A percentile compares a stretch with the other conserved stretches of the same genome.
These are phyloP conservation scores for Callimorpha dominula DNA, from an alignment of 2,888 invertebrate species.

Conservation along the genomic window DNA sequence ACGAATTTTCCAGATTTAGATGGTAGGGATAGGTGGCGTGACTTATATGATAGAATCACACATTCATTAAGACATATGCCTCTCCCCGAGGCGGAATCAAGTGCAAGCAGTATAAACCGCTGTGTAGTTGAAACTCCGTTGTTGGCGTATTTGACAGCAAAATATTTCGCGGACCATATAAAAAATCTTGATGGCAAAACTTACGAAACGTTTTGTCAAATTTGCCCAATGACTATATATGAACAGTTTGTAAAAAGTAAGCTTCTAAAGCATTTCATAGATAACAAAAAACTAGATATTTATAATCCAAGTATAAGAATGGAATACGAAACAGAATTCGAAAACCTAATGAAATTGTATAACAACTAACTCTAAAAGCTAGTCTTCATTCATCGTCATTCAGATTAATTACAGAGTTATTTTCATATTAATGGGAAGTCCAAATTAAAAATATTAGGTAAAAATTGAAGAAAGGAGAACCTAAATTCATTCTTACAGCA, in stretches of 20 bases:
- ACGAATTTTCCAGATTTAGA: neutral
- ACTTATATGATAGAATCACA: neutral
- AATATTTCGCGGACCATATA: neutral
- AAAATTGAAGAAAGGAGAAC: too few species aligned
- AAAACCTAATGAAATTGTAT: neutral
- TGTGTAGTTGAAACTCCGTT: neutral
- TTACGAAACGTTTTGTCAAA: neutral
- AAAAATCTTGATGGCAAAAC: neutral
- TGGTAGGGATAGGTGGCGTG: neutral
- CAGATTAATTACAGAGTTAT: neutral
- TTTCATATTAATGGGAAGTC: neutral
- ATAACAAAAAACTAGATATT: conserved; percentile 5
- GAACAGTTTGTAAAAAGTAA: conserved; percentile 4
- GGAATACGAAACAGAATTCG: neutral
- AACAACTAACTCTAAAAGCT: neutral
- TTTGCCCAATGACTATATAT: neutral
- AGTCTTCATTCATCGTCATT: neutral
- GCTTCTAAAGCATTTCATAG: neutral
- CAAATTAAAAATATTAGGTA: too few species aligned
- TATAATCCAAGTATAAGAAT: conserved; percentile 5
- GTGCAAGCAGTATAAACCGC: neutral
- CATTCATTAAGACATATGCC: neutral
- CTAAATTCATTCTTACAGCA: too few species aligned
- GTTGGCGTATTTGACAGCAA: conserved; percentile 2
- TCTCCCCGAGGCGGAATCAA: neutral